These are phyloP conservation scores for Carposina sasakii DNA, from an alignment of 1,140 invertebrate genomes.

Conservation along the genomic window DNA sequence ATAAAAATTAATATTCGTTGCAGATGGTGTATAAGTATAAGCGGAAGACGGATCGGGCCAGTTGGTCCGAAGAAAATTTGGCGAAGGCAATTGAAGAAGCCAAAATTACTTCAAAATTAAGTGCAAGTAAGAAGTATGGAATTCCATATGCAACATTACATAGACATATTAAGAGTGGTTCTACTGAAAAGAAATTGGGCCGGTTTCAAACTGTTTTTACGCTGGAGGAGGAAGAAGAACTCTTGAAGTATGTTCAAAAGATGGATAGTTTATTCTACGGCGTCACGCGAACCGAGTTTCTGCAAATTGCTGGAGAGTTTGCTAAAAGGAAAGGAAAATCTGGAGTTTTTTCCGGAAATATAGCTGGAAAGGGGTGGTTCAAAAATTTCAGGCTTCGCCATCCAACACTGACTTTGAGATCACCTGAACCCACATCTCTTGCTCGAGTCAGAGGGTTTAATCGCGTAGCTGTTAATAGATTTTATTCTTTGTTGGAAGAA, in stretches of 20 bases:
- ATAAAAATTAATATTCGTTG: too few relatives aligned
- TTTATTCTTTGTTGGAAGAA: conserved; percentile 14
- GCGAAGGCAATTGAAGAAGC: background rate
- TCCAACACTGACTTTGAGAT: background rate
- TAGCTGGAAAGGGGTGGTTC: background rate
- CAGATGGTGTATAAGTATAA: background rate
- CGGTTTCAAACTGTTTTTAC: background rate
- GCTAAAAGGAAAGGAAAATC: background rate
- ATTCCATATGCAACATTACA: background rate
- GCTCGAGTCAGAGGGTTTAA: background rate
- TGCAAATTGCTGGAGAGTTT: background rate
- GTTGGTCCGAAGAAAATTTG: background rate
- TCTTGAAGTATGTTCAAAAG: background rate
- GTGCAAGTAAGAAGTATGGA: background rate
- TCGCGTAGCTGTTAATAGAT: background rate
- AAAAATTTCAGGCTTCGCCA: background rate
- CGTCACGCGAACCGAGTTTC: background rate
- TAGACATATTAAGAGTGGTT: background rate
- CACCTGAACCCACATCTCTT: background rate
- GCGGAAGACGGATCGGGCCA: background rate
- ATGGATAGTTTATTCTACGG: background rate
- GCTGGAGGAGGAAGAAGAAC: background rate
- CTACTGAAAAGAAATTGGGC: background rate
- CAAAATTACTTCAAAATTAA: background rate
- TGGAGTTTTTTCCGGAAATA: background rate